Conservation (phyloP, 53 echinoderm and acorn worm species). For the Stichopus horrens region DNA sequence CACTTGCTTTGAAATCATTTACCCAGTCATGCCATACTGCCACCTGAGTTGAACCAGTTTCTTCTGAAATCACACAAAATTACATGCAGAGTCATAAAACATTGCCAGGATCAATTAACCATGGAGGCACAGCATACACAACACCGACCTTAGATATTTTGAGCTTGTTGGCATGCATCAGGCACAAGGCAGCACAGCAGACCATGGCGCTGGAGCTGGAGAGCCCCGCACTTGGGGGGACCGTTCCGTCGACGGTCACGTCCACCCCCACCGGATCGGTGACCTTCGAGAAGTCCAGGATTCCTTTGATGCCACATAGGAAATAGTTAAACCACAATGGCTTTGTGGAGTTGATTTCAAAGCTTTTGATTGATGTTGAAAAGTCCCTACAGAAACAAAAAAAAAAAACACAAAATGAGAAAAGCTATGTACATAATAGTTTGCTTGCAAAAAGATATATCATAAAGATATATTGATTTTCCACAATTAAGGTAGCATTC, state of each 20-base stretch:
- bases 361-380: conserved; percentile 46
- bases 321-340: conserved; percentile 87
- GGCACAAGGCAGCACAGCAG: conserved; percentile 82
- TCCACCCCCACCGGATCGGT: conserved; percentile 67
- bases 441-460: neutral
- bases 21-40: too few relatives aligned
- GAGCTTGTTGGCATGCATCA: conserved; percentile 77
- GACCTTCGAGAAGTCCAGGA: conserved; percentile 60
- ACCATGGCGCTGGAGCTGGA: conserved; percentile 97
- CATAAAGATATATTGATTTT: neutral
- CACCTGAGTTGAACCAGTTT: too few relatives aligned
- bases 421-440: neutral
- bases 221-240: conserved; percentile 82
- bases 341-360: conserved; percentile 59
- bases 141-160: conserved; percentile 72
- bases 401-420: neutral
- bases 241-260: conserved; percentile 71
- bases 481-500: neutral
- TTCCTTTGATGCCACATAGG: conserved; percentile 83
- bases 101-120: too few relatives aligned
- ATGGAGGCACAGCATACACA: too few relatives aligned
- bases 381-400: conserved; percentile 59
- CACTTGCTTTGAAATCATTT: too few relatives aligned
- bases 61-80: too few relatives aligned
- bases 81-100: too few relatives aligned